Evolutionary conservation across 2,113 vertebrate species (phyloP), one percentile per base, ranked within the genome.

Genomic region (Menura novaehollandiae): DNA sequence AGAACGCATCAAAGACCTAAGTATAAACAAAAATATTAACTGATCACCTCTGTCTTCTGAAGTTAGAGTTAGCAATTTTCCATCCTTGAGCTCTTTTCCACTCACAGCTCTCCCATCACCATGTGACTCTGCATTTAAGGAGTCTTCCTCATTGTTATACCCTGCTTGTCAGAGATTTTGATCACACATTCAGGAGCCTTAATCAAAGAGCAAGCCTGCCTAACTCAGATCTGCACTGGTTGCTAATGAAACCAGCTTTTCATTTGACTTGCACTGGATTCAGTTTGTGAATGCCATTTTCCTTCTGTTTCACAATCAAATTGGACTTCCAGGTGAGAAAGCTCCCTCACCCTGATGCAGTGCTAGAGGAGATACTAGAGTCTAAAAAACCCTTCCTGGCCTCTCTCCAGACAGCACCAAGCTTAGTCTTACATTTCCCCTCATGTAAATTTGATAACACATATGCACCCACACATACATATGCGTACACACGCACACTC

Each of bases 401-500:
- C 32, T 67, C 82, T 94, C 51, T 77, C 28, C n/a, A 46, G 49
- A 39, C 37, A 88, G 46, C 4, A 52, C 11, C 3, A 8, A 39
- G 15, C 17, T 58, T 47, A 58, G 16, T 66, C 81, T 77, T 49
- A 33, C 24, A 58, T 53, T 51, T 56, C 49, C 18, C 30, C 5
- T 88, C 19, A 28, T 15, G 17, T 37, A 71, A 47, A 62, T 37
- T 49, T 78, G 37, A 49, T 53, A 74, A 39, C 24, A 26, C 11
- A 33, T 33, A 51, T 1, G 0, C 46, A 47, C 7, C 13, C 21
- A n/a, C 39, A 41, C 26, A n/a, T 14, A n/a, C 1, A 7, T 12
- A 32, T 5, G 20, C 1, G 0, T 32, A 33, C 6, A 4, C 6
- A 39, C 17, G 43, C 13, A 49, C 0, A 2, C 3, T 17, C 0